Base-by-base conservation (phyloP, 1,140 invertebrate species). In the Epicauta chinensis region DNA sequence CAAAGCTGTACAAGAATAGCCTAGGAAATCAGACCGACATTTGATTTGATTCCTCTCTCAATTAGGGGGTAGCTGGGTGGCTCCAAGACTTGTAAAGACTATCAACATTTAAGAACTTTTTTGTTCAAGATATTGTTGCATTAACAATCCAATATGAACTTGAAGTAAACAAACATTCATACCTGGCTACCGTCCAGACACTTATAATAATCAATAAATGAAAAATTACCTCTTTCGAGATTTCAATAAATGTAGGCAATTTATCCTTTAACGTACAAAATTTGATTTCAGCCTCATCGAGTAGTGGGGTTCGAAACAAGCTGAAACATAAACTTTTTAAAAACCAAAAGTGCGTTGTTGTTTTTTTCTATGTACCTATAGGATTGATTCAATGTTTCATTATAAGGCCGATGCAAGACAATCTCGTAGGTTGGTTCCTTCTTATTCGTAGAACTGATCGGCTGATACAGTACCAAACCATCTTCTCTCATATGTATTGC, bases 221-320 rank as follows among this genome's bases (percentile, higher is more conserved):
- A 2, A 13, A 46, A 13, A 29, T 41, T 44, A 88, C 85, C 68
- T 87, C 83, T 68, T 76, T 80, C 12, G 79, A 80, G 38, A 86
- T 74, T 66, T 80, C 77, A 2, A 87, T 75, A 54, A 86, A 80
- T 9, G 78, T 54, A 14, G 87, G 85, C 57, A 90, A 71, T 62
- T 80, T 83, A 60, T 87, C 83, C 63, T 85, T 82, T 38, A 82
- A 81, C n/a, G 78, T 72, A 44, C 80, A 73, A 69, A 91, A 93
- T 59, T 77, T 76, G 10, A 76, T 70, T 67, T 86, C 81, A 2
- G 81, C 81, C 32, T 81, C 81, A 36, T 77, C 71, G 48, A 81
- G 70, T 51, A 71, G 73, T 41, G 78, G 75, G 4, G 84, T 77
- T n/a, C 89, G 78, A 64, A 78, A 91, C 51, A 93, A 73, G 70